Conservation (phyloP, 2,888 invertebrate species). For the Gymnocheta viridis region DNA sequence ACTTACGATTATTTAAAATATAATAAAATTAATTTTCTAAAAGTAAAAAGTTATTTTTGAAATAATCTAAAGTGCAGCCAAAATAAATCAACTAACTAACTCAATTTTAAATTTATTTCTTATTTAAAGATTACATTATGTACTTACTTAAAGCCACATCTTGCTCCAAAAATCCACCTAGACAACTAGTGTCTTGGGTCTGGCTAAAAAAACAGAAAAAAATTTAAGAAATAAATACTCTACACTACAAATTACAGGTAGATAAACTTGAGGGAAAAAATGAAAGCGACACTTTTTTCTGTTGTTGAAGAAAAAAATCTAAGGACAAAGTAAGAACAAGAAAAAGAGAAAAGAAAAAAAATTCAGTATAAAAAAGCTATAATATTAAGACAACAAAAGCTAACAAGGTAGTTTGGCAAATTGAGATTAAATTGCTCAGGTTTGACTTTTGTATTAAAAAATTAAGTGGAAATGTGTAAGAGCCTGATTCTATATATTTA, state of each 20-base stretch:
- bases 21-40: too few relatives aligned
- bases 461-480: constrained; percentile 47
- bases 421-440: constrained; percentile 76
- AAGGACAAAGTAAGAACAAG: not conserved
- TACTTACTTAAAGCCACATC: constrained; percentile 18
- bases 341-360: not conserved
- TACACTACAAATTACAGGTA: constrained; percentile 41
- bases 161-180: constrained; percentile 26
- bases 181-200: constrained; percentile 15
- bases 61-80: constrained; percentile 44
- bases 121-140: constrained; percentile 44
- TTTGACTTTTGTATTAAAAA: constrained; percentile 70
- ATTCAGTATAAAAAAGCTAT: not conserved
- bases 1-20: too few relatives aligned
- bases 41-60: not conserved
- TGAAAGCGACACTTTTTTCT: constrained; percentile 63
- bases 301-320: constrained; percentile 24
- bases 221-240: not conserved
- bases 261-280: constrained; percentile 25
- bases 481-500: not conserved
- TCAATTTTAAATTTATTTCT: constrained; percentile 49
- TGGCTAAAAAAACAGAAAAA: constrained; percentile 16
- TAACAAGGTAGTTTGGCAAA: constrained; percentile 73
- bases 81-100: constrained; percentile 45
- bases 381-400: constrained; percentile 64